These are phyloP conservation scores for Tragelaphus eurycerus DNA, from an alignment of 2,797 vertebrate species.

Conservation along the genomic window DNA sequence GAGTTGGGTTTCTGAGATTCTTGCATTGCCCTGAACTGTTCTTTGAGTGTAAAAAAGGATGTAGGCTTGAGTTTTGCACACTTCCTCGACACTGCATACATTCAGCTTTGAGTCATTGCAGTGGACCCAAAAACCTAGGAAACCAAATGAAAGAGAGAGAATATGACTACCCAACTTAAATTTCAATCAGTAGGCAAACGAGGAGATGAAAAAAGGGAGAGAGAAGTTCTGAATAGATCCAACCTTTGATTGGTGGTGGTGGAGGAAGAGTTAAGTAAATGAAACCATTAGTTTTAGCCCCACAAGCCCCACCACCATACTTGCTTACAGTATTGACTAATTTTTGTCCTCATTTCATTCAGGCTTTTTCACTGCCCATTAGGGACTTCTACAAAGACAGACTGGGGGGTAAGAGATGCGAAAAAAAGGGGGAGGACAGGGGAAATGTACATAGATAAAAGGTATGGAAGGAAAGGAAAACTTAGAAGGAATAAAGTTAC, in stretches of 20 bases:
- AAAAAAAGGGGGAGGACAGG: background rate
- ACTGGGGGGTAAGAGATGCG: background rate
- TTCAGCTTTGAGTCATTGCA: constrained; percentile 99
- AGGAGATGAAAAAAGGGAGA: constrained; percentile 43
- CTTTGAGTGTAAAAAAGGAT: constrained; percentile 99
- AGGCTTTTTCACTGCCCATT: background rate
- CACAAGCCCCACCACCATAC: background rate
- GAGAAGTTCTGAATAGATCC: background rate
- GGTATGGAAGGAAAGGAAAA: background rate
- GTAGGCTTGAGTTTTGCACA: constrained; percentile 99
- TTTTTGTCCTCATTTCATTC: background rate
- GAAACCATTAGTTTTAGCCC: background rate
- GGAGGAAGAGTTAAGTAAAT: background rate
- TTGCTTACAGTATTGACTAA: background rate
- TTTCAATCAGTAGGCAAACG: constrained; percentile 17
- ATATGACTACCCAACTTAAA: constrained; percentile 49
- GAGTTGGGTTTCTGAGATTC: constrained; percentile 84
- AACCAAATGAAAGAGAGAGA: constrained; percentile 72
- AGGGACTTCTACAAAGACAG: background rate
- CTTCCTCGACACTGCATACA: constrained; percentile 99
- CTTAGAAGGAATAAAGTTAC: background rate
- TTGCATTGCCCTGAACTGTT: constrained; percentile 89
- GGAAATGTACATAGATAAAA: background rate
- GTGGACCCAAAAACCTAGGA: constrained; percentile 98
- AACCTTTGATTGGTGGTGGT: background rate